Base-by-base conservation (phyloP, 2,888 invertebrate species). In the Holacanthella duospinosa region DNA sequence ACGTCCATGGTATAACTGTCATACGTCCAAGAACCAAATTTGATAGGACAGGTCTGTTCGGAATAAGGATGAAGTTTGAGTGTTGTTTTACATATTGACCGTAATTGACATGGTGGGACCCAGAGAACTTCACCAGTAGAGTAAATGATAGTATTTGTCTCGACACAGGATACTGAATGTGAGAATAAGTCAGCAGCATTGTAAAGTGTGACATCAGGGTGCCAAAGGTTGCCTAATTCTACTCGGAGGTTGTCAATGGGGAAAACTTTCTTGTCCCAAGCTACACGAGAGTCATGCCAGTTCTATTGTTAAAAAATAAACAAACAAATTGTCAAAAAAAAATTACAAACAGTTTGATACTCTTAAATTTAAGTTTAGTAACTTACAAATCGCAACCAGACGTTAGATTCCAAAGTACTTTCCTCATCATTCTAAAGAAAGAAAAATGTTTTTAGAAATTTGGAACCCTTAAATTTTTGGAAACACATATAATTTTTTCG, bases 1-100 rank as follows among this genome's bases (percentile, higher is more conserved):
- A 64, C 9, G 21, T 62, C 65, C 61, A 66, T 43, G 2, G 62
- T 62, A 29, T 55, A 28, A 44, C 65, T 65, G 48, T 67, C 67
- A 59, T 60, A 67, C 4, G 65, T 62, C 67, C 67, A 67, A 24
- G 59, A 59, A 2, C 67, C 65, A 29, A 67, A 65, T 54, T 65
- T 65, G 53, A 67, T 2, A 19, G 53, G 27, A 53, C 67, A 67
- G 12, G 29, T 53, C 29, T 67, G 67, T 24, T 62, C 43, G n/a
- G 55, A 62, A 28, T 62, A 65, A 1, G 65, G 65, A 2, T 59
- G 48, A 2, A 55, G 44, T 19, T 54, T 53, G 36, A 65, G 28
- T 36, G 27, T 66, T 2, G 63, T 44, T n/a, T 65, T 59, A 54
- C 67, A 67, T 2, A 53, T 55, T 16, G 65, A 59, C 4, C 21